Percentiles rank a stretch among this genome's conserved stretches.
These are phyloP conservation scores for Taenioides sp. DNA, from an alignment of 2,797 vertebrate genomes.

Conservation along the genomic window DNA sequence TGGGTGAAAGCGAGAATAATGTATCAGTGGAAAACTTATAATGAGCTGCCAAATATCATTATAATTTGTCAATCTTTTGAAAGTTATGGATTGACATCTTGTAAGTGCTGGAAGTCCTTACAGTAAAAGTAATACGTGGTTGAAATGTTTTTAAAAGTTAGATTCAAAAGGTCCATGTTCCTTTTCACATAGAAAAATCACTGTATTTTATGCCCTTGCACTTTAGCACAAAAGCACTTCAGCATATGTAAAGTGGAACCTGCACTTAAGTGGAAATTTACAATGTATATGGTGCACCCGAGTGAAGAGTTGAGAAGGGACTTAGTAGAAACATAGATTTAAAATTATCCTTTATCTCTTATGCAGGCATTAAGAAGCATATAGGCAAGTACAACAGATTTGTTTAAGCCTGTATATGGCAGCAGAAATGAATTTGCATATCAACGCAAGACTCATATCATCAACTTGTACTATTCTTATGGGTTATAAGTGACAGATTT, in stretches of 20 bases:
- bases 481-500: no score
- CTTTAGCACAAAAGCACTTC: neutral
- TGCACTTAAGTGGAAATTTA: neutral
- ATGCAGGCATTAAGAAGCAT: neutral
- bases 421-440: neutral
- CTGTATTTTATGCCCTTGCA: neutral
- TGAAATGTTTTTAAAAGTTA: neutral
- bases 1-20: neutral
- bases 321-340: no score
- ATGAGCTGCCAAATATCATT: constrained; percentile 2
- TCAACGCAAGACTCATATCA: no score
- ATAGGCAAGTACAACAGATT: neutral
- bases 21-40: neutral
- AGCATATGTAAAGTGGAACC: neutral
- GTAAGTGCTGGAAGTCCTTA: neutral
- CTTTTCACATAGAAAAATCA: neutral
- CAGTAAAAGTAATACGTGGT: neutral
- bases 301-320: neutral
- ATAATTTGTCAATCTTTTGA: neutral
- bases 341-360: neutral
- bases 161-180: neutral
- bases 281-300: neutral
- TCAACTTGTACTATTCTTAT: no score
- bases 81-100: neutral
- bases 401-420: neutral